Evolutionary conservation across 1,140 invertebrate genomes (phyloP).

Genomic region (Phymorhynchus buccinoides): DNA sequence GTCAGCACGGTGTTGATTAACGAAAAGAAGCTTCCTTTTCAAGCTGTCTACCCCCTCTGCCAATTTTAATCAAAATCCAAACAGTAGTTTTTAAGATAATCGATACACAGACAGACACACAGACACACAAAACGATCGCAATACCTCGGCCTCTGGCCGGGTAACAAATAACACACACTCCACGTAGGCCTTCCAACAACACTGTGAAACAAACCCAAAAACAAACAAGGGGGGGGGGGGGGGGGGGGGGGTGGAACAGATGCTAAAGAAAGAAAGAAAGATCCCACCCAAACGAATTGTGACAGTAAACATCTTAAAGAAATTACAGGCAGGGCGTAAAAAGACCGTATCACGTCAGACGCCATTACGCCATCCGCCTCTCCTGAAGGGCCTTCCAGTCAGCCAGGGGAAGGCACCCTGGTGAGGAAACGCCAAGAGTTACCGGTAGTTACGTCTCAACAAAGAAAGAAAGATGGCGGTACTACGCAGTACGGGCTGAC

Average conservation of each 20-base stretch:
- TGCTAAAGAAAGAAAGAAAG: background rate
- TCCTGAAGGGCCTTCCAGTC: background rate
- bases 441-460: background rate
- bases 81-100: too few relatives aligned
- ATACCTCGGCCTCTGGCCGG: too few relatives aligned
- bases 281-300: background rate
- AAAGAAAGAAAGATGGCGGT: background rate
- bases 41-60: too few relatives aligned
- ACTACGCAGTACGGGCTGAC: too few relatives aligned
- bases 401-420: background rate
- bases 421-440: background rate
- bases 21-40: too few relatives aligned
- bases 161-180: too few relatives aligned
- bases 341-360: background rate
- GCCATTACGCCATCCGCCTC: background rate
- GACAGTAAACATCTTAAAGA: slow-evolving; percentile 12
- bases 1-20: too few relatives aligned
- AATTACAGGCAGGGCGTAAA: background rate
- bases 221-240: background rate
- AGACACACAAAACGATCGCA: too few relatives aligned
- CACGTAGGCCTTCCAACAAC: too few relatives aligned
- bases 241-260: background rate
- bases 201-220: background rate
- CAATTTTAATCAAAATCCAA: too few relatives aligned
- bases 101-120: too few relatives aligned